A percentile compares a stretch with the other conserved stretches of the same genome.
These are phyloP conservation scores for Drosophila pachea DNA, from an alignment of 1,140 invertebrate genomes.

Conservation along the genomic window DNA sequence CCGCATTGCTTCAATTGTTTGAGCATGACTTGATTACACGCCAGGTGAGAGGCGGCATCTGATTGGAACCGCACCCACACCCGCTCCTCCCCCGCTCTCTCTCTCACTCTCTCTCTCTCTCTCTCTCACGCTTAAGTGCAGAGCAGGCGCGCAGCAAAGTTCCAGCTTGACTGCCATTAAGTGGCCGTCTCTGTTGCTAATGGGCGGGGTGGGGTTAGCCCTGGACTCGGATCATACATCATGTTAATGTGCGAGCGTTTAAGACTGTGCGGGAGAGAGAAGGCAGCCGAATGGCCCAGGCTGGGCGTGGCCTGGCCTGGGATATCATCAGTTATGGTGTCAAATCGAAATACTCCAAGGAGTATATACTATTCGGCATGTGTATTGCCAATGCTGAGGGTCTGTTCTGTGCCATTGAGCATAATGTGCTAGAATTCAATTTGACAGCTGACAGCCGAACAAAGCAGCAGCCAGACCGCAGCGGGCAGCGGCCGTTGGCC, in stretches of 20 bases:
- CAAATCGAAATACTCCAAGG: constrained; percentile 50
- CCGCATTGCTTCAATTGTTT: constrained; percentile 41
- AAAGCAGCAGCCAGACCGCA: constrained; percentile 7
- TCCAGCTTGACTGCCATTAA: constrained; percentile 37
- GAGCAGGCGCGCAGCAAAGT: constrained; percentile 4
- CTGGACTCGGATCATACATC: constrained; percentile 39
- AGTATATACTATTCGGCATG: constrained; percentile 2
- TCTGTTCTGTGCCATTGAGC: constrained; percentile 35
- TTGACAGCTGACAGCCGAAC: constrained; percentile 63
- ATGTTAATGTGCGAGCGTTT: constrained; percentile 53
- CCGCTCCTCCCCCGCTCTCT: too few species aligned
- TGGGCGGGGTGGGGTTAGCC: constrained; percentile 24
- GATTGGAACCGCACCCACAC: constrained; percentile 10
- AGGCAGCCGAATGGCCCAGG: too few species aligned
- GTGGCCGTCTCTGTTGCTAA: constrained; percentile 52
- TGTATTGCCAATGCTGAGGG: constrained; percentile 16
- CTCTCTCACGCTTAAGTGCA: constrained; percentile 9
- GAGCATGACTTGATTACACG: constrained; percentile 44
- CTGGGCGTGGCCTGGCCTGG: background rate
- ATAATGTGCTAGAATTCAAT: constrained; percentile 38
- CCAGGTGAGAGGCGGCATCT: constrained; percentile 19
- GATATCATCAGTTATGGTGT: constrained; percentile 37
- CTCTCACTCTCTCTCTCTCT: too few species aligned
- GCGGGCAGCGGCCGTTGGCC: background rate
- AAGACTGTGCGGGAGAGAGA: constrained; percentile 9